Percentiles rank a stretch among this genome's conserved stretches.
These are phyloP conservation scores for Archips crataeganus DNA, from an alignment of 2,888 invertebrate species.

Conservation along the genomic window DNA sequence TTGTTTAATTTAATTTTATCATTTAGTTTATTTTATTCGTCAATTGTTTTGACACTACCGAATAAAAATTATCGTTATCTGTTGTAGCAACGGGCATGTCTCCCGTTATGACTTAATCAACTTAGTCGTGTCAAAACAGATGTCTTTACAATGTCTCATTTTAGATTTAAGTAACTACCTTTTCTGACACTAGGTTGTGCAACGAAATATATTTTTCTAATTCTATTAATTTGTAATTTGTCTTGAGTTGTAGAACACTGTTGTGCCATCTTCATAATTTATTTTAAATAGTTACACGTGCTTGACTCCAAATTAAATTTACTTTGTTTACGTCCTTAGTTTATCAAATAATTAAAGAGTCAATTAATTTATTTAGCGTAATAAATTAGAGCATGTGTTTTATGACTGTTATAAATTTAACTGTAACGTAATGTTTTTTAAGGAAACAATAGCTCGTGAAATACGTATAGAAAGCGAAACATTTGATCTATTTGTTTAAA, in stretches of 20 bases:
- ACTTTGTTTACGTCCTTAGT: conserved; percentile 29
- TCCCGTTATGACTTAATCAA: background rate
- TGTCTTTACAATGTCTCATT: conserved; percentile 38
- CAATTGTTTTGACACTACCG: conserved; percentile 21
- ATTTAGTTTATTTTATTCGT: conserved; percentile 32
- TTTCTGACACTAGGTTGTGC: conserved; percentile 67
- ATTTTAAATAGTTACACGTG: conserved; percentile 43
- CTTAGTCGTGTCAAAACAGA: conserved; percentile 31
- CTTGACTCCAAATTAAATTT: conserved; percentile 38
- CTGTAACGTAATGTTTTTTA: conserved; percentile 31
- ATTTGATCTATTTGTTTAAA: conserved; percentile 40
- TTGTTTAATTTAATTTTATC: conserved; percentile 45
- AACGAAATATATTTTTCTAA: conserved; percentile 56
- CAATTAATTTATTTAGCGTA: conserved; percentile 61
- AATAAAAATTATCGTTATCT: background rate
- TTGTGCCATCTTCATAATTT: conserved; percentile 57
- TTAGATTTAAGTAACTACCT: conserved; percentile 52
- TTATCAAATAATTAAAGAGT: conserved; percentile 47
- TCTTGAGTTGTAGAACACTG: conserved; percentile 47
- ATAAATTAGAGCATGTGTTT: conserved; percentile 45
- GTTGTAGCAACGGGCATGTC: background rate
- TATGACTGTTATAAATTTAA: conserved; percentile 41
- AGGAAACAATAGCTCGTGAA: conserved; percentile 36
- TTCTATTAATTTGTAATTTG: conserved; percentile 47
- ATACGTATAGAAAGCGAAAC: conserved; percentile 33